Evolutionary conservation across 2,113 vertebrate species (phyloP).

Genomic region (Apodemus speciosus): DNA sequence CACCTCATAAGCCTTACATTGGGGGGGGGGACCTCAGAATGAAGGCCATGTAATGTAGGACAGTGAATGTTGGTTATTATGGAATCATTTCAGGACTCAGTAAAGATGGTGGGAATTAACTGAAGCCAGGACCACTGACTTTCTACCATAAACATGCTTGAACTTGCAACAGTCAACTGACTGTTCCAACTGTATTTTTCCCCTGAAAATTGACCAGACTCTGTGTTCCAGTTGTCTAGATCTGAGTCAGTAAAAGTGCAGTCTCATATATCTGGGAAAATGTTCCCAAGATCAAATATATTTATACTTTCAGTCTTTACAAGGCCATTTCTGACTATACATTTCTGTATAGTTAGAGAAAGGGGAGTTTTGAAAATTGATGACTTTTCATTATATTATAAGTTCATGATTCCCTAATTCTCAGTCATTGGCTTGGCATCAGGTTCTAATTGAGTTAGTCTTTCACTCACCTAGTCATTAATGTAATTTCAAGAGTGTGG

Average conservation of each 20-base stretch:
- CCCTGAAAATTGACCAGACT: constrained; percentile 3
- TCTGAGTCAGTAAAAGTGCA: neutral
- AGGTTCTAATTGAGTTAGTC: constrained; percentile 64
- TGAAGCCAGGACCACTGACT: neutral
- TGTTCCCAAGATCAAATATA: neutral
- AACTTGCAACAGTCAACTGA: neutral
- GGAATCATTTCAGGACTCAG: neutral
- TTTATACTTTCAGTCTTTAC: neutral
- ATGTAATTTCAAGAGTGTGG: constrained; percentile 63
- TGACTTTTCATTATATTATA: constrained; percentile 3
- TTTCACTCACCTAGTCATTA: constrained; percentile 54
- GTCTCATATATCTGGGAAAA: neutral
- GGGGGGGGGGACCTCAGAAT: neutral
- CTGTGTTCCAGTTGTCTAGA: neutral
- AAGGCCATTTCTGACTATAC: constrained; percentile 6
- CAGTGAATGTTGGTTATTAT: neutral
- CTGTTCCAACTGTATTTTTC: neutral
- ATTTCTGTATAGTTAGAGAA: neutral
- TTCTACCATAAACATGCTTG: neutral
- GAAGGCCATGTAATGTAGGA: neutral
- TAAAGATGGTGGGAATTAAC: constrained; percentile 3
- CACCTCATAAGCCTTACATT: neutral
- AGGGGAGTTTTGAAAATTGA: constrained; percentile 43
- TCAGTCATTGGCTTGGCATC: constrained; percentile 65
- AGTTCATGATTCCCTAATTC: constrained; percentile 61